Percentiles rank a stretch among this genome's conserved stretches.
phyloP scores from a whole-genome alignment of 2,113 vertebrate species.

The Cyprinodon variegatus region DNA sequence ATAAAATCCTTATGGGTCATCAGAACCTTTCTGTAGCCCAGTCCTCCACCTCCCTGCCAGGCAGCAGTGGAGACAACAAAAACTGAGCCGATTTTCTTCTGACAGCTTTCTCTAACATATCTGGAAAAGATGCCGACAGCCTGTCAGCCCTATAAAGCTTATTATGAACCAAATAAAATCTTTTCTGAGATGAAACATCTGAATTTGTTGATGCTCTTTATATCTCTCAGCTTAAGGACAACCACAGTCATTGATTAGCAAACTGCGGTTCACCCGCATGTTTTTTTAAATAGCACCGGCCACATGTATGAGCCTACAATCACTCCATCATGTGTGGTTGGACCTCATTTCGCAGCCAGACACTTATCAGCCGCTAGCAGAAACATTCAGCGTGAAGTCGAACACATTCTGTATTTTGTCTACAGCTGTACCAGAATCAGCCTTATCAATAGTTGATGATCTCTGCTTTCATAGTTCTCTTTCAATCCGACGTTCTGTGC shows the following conservation, averaged over 20 bases:
- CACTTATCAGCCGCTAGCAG: slow-evolving; percentile 62
- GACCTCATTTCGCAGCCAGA: slow-evolving; percentile 54
- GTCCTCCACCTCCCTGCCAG: neutral
- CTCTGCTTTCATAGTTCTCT: slow-evolving; percentile 72
- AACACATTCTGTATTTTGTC: slow-evolving; percentile 78
- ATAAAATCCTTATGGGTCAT: neutral
- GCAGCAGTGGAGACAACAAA: too few relatives aligned
- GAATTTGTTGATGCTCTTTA: neutral
- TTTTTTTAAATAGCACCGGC: neutral
- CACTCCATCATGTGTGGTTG: slow-evolving; percentile 29
- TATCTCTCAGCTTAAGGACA: neutral
- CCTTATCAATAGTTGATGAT: slow-evolving; percentile 80
- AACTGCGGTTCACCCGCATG: neutral
- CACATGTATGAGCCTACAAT: slow-evolving; percentile 2
- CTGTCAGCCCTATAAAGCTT: too few relatives aligned
- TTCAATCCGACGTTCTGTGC: slow-evolving; percentile 56
- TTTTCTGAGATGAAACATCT: neutral
- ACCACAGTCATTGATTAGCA: neutral
- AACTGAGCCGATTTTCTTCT: neutral
- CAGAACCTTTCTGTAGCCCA: neutral
- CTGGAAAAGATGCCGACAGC: neutral
- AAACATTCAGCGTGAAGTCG: slow-evolving; percentile 69
- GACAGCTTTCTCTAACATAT: neutral
- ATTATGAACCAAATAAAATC: neutral
- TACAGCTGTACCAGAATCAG: slow-evolving; percentile 74